Percentiles rank a stretch among this genome's conserved stretches.
Conservation (phyloP, 2,113 vertebrate species). For the Anolis carolinensis region DNA sequence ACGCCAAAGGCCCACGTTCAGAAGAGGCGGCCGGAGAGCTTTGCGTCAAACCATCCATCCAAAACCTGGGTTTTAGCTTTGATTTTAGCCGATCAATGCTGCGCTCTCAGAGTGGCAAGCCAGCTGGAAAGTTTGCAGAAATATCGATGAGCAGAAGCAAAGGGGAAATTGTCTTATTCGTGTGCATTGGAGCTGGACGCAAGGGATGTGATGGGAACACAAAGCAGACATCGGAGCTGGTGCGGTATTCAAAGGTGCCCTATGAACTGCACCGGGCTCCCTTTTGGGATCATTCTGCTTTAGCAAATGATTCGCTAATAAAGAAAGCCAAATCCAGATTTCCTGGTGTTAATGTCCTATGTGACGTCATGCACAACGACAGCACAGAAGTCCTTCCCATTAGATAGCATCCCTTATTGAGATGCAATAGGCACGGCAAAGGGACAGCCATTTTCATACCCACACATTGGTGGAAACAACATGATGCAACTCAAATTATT, state of each 20-base stretch:
- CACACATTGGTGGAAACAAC: too few species aligned
- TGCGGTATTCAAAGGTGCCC: not conserved
- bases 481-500: not conserved
- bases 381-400: too few species aligned
- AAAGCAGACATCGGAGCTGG: not conserved
- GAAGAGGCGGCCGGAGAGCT: not conserved
- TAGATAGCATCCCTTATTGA: too few species aligned
- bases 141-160: constrained; percentile 21
- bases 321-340: not conserved
- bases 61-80: not conserved
- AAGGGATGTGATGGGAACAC: not conserved
- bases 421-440: too few species aligned
- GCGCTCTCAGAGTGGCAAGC: not conserved
- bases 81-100: not conserved
- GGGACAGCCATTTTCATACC: too few species aligned
- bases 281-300: not conserved
- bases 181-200: not conserved
- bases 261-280: not conserved
- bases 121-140: constrained; percentile 23
- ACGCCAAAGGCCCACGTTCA: not conserved
- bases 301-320: not conserved
- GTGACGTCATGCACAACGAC: too few species aligned
- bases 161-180: not conserved
- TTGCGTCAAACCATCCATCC: not conserved
- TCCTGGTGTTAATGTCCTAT: not conserved